phyloP scores from a whole-genome alignment of 2,888 invertebrate genomes.

The Timema cristinae region DNA sequence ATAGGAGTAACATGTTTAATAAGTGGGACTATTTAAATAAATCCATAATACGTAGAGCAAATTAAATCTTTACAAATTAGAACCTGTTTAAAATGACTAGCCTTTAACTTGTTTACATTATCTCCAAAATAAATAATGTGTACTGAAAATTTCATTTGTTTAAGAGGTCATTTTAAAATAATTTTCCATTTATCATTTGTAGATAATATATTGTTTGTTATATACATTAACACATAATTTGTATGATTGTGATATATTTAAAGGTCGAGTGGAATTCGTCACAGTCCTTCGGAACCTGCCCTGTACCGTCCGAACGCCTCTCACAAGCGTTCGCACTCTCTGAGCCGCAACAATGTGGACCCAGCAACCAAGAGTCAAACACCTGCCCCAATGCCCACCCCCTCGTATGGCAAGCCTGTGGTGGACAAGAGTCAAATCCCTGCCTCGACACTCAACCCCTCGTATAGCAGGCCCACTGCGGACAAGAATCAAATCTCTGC shows the following conservation, averaged over 20 bases:
- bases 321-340: constrained; percentile 22
- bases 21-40: no score
- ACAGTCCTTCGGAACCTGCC: constrained; percentile 50
- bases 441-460: not conserved
- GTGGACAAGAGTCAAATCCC: constrained; percentile 3
- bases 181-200: no score
- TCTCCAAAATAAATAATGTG: no score
- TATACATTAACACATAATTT: no score
- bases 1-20: no score
- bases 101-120: no score
- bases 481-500: not conserved
- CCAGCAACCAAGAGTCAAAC: constrained; percentile 12
- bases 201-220: no score
- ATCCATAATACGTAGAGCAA: no score
- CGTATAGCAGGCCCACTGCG: not conserved
- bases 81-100: no score
- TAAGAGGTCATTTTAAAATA: no score
- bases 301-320: constrained; percentile 44
- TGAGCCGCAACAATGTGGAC: constrained; percentile 22
- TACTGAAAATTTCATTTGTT: no score
- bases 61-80: no score
- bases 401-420: not conserved
- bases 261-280: constrained; percentile 49
- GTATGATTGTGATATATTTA: constrained; percentile 20
- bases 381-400: not conserved